phyloP scores from a whole-genome alignment of 1,140 invertebrate genomes.

The Eupeodes corollae region DNA sequence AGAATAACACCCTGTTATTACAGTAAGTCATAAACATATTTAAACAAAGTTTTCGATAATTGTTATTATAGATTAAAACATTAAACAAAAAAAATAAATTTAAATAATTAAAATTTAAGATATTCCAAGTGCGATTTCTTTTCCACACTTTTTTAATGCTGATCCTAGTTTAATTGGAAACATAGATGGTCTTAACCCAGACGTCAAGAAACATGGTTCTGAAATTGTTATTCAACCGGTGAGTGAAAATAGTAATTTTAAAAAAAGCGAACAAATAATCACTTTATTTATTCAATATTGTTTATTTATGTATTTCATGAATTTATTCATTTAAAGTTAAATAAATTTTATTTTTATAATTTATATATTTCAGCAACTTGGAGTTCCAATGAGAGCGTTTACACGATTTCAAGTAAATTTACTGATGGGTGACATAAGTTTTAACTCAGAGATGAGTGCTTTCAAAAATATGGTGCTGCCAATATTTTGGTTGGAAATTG shows the following conservation, averaged over 20 bases:
- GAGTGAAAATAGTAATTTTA: no score
- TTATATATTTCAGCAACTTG: slow-evolving; percentile 39
- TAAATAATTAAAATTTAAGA: slow-evolving; percentile 32
- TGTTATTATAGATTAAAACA: background rate
- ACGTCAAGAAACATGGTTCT: slow-evolving; percentile 43
- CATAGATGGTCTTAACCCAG: slow-evolving; percentile 54
- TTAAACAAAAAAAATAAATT: background rate
- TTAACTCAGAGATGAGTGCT: slow-evolving; percentile 40
- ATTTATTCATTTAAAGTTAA: background rate
- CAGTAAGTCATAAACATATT: slow-evolving; percentile 41
- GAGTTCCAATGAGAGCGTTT: slow-evolving; percentile 45
- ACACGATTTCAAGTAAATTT: slow-evolving; percentile 57
- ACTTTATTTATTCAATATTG: background rate
- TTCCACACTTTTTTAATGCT: slow-evolving; percentile 65
- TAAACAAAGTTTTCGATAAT: background rate
- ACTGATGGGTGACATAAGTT: slow-evolving; percentile 44
- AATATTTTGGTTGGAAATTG: slow-evolving; percentile 53
- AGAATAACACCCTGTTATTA: slow-evolving; percentile 62
- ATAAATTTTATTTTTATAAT: background rate
- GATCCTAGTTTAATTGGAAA: slow-evolving; percentile 50
- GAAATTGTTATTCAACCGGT: slow-evolving; percentile 44
- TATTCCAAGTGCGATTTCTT: slow-evolving; percentile 57
- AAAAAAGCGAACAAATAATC: no score
- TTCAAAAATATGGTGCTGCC: slow-evolving; percentile 53
- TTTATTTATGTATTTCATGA: background rate